phyloP scores from a whole-genome alignment of 2,888 invertebrate genomes.

The Agyllia agylla region DNA sequence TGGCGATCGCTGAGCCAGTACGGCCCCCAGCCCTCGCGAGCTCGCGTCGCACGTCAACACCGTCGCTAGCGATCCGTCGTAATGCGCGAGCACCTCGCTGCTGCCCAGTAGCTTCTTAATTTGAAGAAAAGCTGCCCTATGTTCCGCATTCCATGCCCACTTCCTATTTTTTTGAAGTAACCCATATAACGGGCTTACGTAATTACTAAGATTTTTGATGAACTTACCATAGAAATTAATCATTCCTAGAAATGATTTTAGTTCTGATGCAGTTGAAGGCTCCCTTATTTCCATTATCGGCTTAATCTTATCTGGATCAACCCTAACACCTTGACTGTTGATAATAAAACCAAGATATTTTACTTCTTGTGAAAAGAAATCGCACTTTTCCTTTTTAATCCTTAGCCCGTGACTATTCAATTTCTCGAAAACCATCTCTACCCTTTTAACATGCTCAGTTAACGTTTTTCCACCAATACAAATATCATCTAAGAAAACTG shows the following conservation, averaged over 20 bases:
- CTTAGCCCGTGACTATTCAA: not conserved
- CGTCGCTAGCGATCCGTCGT: not conserved
- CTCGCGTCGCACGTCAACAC: not conserved
- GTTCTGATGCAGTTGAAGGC: not conserved
- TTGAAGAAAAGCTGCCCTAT: not conserved
- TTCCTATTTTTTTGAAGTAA: not conserved
- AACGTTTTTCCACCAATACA: not conserved
- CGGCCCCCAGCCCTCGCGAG: not conserved
- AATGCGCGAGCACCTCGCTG: not conserved
- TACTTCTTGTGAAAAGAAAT: not conserved
- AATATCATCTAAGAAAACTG: constrained; percentile 1
- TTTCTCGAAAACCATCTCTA: not conserved
- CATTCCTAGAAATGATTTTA: constrained; percentile 10
- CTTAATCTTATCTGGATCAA: not conserved
- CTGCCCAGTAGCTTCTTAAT: not conserved
- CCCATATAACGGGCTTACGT: not conserved
- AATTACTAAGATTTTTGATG: not conserved
- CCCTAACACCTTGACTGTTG: not conserved
- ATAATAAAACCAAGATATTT: not conserved
- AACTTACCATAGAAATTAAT: constrained; percentile 17
- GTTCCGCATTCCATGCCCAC: not conserved
- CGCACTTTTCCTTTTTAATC: not conserved
- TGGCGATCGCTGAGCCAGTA: too few species aligned
- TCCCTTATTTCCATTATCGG: not conserved
- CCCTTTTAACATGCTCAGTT: not conserved